Evolutionary conservation across 2,888 invertebrate species (phyloP).

Genomic region (Apamea sordens): DNA sequence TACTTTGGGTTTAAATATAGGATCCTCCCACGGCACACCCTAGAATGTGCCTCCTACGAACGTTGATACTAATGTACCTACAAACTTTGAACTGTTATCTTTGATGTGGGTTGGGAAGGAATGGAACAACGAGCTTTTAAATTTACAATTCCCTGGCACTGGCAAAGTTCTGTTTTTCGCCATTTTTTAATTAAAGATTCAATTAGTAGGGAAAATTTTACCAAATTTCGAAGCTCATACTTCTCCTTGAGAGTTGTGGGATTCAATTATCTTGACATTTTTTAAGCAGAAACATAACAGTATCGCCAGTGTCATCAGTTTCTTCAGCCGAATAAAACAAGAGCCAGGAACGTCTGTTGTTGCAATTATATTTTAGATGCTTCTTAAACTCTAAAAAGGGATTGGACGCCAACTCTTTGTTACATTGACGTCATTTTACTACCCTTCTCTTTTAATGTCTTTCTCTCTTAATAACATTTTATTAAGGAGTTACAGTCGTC

Average conservation of each 20-base stretch:
- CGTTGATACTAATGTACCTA: slow-evolving; percentile 10
- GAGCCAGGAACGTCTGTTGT: not conserved
- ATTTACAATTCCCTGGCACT: not conserved
- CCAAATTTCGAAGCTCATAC: too few relatives aligned
- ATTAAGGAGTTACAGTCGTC: slow-evolving; percentile 38
- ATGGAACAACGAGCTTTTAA: not conserved
- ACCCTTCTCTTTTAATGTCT: slow-evolving; percentile 28
- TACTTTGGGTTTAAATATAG: slow-evolving; percentile 52
- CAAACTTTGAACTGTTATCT: not conserved
- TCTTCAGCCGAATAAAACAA: not conserved
- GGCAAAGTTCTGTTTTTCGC: not conserved
- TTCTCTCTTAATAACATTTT: slow-evolving; percentile 41
- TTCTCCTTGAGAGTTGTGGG: not conserved
- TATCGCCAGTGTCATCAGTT: not conserved
- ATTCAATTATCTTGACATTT: not conserved
- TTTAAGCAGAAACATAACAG: not conserved
- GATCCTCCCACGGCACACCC: slow-evolving; percentile 34
- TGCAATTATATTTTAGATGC: not conserved
- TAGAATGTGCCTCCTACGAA: slow-evolving; percentile 42
- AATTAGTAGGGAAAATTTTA: not conserved
- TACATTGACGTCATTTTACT: slow-evolving; percentile 42
- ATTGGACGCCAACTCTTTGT: not conserved
- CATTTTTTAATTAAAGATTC: not conserved
- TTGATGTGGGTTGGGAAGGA: slow-evolving; percentile 3
- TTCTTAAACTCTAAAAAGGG: not conserved